Conservation (phyloP, 2,113 vertebrate species). For the Urocolius indicus region DNA sequence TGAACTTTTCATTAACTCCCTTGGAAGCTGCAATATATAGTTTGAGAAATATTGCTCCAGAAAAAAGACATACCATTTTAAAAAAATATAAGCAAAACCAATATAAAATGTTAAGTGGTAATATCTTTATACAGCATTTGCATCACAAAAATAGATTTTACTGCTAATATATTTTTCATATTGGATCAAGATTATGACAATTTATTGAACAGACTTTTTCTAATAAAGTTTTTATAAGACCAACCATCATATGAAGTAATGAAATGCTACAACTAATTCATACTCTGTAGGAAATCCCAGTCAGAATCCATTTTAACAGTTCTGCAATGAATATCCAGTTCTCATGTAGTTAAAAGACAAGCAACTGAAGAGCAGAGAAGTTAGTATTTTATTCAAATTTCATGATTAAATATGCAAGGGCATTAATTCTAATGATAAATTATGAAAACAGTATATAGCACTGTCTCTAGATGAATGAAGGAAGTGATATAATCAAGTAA, state of each 20-base stretch:
- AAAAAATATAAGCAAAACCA: not conserved
- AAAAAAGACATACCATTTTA: not conserved
- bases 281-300: not conserved
- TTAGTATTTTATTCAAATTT: not conserved
- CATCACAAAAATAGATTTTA: not conserved
- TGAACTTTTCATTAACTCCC: not conserved
- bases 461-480: not conserved
- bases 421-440: not conserved
- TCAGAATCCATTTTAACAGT: conserved; percentile 6
- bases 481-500: not conserved
- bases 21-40: not conserved
- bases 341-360: not conserved
- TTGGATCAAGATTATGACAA: not conserved
- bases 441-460: not conserved
- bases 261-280: not conserved
- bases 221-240: not conserved
- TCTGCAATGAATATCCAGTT: not conserved
- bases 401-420: not conserved
- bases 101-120: not conserved
- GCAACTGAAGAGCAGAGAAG: not conserved
- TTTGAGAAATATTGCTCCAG: conserved; percentile 56
- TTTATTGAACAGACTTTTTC: not conserved
- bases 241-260: not conserved
- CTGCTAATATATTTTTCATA: not conserved
- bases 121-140: not conserved